These are phyloP conservation scores for Lineus longissimus DNA, from an alignment of 1,140 invertebrate genomes.

Conservation along the genomic window DNA sequence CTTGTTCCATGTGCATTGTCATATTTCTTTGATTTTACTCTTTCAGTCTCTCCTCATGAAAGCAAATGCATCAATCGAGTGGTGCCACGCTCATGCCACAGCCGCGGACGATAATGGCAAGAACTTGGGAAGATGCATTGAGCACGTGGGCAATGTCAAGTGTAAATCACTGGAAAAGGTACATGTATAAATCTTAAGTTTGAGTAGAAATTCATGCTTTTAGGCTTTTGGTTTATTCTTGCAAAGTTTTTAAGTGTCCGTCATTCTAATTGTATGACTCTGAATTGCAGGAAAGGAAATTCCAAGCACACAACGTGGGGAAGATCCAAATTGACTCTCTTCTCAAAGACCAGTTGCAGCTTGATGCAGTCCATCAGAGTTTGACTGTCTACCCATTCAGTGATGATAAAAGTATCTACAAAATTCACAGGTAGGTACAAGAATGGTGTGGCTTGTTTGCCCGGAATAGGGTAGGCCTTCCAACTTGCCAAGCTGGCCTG, in stretches of 20 bases:
- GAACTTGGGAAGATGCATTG: conserved; percentile 77
- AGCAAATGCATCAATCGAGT: conserved; percentile 71
- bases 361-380: conserved; percentile 34
- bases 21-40: conserved; percentile 9
- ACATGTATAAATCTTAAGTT: too few relatives aligned
- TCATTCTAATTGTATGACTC: too few relatives aligned
- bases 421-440: conserved; percentile 62
- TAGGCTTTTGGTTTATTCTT: too few relatives aligned
- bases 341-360: too few relatives aligned
- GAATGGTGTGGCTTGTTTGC: not conserved
- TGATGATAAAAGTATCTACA: conserved; percentile 64
- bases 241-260: too few relatives aligned
- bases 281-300: too few relatives aligned
- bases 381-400: conserved; percentile 65
- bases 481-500: too few relatives aligned
- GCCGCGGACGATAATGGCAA: conserved; percentile 69
- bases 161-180: too few relatives aligned
- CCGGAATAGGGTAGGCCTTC: not conserved
- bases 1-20: not conserved
- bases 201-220: too few relatives aligned
- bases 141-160: conserved; percentile 57
- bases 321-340: too few relatives aligned
- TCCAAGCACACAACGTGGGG: too few relatives aligned
- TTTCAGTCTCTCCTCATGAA: conserved; percentile 69
- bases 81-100: conserved; percentile 79